Evolutionary conservation across 2,797 vertebrate species (phyloP).

Genomic region (Hemitrygon akajei): DNA sequence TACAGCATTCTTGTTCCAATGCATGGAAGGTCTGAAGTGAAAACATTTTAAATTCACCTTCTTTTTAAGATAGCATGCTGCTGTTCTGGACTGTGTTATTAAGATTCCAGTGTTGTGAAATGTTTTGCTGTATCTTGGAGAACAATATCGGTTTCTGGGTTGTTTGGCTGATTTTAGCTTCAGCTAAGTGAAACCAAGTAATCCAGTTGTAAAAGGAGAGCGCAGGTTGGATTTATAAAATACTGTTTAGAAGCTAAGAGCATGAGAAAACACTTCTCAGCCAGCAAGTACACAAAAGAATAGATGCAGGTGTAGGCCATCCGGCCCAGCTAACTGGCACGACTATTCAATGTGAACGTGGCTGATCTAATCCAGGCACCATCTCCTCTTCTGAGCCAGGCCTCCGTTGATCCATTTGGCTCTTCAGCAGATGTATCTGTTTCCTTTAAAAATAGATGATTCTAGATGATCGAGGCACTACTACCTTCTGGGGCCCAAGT

Average conservation of each 20-base stretch:
- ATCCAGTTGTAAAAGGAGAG: neutral
- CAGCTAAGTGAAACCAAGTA: neutral
- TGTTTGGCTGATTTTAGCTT: neutral
- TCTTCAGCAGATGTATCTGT: no score
- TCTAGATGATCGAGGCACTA: no score
- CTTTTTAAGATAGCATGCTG: neutral
- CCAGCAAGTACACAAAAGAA: neutral
- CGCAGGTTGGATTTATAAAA: neutral
- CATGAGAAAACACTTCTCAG: neutral
- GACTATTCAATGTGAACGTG: no score
- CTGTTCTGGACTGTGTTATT: neutral
- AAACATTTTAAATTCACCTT: neutral
- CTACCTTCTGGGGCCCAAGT: no score
- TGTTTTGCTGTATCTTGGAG: neutral
- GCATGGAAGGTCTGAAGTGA: neutral
- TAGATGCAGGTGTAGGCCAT: no score
- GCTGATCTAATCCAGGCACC: no score
- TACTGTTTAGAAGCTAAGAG: neutral
- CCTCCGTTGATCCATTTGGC: no score
- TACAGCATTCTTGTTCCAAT: neutral
- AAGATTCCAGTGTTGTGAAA: neutral
- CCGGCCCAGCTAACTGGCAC: no score
- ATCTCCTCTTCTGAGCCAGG: no score
- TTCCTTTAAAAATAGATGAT: no score
- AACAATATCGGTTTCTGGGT: neutral